Evolutionary conservation across 2,888 invertebrate species (phyloP).

Genomic region (Trachelus troglodyta): DNA sequence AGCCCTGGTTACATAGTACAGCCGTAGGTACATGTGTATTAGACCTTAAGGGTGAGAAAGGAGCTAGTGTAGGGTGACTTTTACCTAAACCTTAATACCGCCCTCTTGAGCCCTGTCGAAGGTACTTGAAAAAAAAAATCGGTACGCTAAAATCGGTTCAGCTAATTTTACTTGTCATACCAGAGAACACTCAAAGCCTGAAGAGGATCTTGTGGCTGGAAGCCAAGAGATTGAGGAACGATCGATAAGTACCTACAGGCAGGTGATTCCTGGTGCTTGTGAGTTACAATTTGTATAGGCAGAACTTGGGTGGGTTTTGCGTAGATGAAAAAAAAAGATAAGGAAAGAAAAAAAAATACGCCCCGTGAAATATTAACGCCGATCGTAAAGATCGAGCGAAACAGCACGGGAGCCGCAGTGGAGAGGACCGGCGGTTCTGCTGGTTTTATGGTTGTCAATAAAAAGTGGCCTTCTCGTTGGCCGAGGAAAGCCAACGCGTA

Average conservation of each 20-base stretch:
- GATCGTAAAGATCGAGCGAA: slow-evolving; percentile 20
- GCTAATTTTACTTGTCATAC: not conserved
- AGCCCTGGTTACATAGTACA: not conserved
- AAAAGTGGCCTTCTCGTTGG: not conserved
- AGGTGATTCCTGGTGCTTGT: not conserved
- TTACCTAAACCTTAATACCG: not conserved
- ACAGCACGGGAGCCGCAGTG: not conserved
- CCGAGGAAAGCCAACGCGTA: not conserved
- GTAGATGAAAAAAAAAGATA: not conserved
- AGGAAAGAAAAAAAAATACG: not conserved
- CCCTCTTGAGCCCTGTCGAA: not conserved
- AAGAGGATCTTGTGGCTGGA: not conserved
- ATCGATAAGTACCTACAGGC: not conserved
- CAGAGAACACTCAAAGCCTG: not conserved
- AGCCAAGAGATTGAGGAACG: not conserved
- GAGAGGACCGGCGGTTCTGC: not conserved
- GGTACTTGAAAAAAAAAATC: not conserved
- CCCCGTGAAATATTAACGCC: slow-evolving; percentile 17
- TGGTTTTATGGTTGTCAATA: slow-evolving; percentile 1
- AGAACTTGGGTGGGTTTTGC: not conserved
- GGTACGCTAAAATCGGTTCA: not conserved
- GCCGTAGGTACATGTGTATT: not conserved
- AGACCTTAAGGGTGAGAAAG: not conserved
- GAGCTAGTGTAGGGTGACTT: not conserved
- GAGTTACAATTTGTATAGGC: not conserved